Evolutionary conservation across 2,797 vertebrate genomes (phyloP).

Genomic region (Oryzias sinensis): DNA sequence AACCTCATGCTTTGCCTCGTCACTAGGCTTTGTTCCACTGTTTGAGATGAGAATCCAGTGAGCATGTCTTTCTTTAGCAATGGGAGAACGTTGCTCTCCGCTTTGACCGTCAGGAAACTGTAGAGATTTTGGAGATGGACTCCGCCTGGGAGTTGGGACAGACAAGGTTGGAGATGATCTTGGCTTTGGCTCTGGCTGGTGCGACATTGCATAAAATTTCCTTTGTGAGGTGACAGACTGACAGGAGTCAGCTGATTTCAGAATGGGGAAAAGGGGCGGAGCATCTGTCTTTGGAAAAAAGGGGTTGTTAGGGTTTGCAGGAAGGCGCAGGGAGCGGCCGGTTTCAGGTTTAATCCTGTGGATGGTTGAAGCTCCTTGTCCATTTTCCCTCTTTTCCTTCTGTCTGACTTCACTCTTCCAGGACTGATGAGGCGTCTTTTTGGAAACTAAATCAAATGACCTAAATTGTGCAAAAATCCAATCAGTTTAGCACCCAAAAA

Average conservation of each 20-base stretch:
- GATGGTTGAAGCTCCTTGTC: constrained; percentile 53
- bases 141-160: constrained; percentile 54
- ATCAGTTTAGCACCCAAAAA: not conserved
- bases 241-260: constrained; percentile 40
- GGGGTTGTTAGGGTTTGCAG: constrained; percentile 36
- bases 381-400: constrained; percentile 22
- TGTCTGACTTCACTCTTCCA: constrained; percentile 35
- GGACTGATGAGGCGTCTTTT: constrained; percentile 16
- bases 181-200: constrained; percentile 21
- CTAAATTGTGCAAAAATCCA: constrained; percentile 21
- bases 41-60: constrained; percentile 66
- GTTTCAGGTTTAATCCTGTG: constrained; percentile 52
- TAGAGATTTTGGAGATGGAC: constrained; percentile 46
- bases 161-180: constrained; percentile 56
- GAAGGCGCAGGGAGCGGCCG: constrained; percentile 26
- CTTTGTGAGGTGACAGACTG: constrained; percentile 24
- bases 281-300: constrained; percentile 43
- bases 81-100: constrained; percentile 43
- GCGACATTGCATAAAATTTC: constrained; percentile 29
- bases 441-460: constrained; percentile 45
- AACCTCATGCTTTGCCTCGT: constrained; percentile 28
- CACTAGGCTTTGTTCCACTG: constrained; percentile 7
- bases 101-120: constrained; percentile 21
- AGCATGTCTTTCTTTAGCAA: constrained; percentile 53
- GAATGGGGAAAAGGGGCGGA: constrained; percentile 32